These are phyloP conservation scores for Acrobeloides nanus DNA, from an alignment of 2,888 invertebrate genomes.

Conservation along the genomic window DNA sequence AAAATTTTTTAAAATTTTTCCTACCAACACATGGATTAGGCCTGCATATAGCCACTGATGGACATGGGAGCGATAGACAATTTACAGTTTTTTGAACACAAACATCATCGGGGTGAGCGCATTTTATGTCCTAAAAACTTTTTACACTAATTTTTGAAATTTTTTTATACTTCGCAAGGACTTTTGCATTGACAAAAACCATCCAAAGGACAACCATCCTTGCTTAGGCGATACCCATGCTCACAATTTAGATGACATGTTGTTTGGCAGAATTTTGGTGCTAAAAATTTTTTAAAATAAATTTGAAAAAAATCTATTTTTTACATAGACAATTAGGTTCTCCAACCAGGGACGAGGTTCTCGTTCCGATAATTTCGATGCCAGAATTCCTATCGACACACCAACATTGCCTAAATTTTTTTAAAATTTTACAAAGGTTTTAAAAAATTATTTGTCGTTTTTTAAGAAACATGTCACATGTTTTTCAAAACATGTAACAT, in stretches of 20 bases:
- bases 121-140: conserved; percentile 21
- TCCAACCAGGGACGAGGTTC: no score
- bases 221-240: conserved; percentile 27
- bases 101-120: conserved; percentile 20
- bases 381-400: conserved; percentile 29
- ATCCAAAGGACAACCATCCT: conserved; percentile 31
- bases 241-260: no score
- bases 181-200: conserved; percentile 32
- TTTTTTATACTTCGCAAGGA: conserved; percentile 37
- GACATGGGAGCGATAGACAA: conserved; percentile 23
- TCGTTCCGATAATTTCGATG: conserved; percentile 24
- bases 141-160: no score
- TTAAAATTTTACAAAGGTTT: no score
- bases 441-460: no score
- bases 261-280: not conserved
- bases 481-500: no score
- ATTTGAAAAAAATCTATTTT: no score
- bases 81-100: conserved; percentile 22
- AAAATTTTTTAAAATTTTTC: no score
- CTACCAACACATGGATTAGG: no score
- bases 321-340: no score
- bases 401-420: conserved; percentile 34
- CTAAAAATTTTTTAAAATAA: conserved; percentile 4
- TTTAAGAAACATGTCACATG: no score
- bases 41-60: no score